Evolutionary conservation across 1,140 invertebrate genomes (phyloP).

Genomic region (Spodoptera litura): DNA sequence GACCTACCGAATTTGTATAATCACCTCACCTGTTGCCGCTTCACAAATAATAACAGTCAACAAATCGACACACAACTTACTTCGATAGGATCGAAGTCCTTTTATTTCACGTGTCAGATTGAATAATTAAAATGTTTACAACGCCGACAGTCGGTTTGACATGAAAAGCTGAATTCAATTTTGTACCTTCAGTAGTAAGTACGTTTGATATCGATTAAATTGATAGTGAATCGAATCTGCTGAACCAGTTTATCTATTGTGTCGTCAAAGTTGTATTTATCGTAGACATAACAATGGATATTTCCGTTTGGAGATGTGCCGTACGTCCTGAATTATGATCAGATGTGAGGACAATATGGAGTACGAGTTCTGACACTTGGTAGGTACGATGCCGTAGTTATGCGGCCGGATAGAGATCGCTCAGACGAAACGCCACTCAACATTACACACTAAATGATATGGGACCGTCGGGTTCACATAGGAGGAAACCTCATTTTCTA

Average conservation of each 20-base stretch:
- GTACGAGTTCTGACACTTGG: conserved; percentile 14
- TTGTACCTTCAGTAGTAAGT: not conserved
- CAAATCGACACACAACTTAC: conserved; percentile 35
- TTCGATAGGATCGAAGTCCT: conserved; percentile 18
- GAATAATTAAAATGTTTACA: conserved; percentile 25
- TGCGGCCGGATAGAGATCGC: conserved; percentile 29
- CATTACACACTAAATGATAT: conserved; percentile 48
- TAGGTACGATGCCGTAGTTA: conserved; percentile 2
- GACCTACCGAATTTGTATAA: conserved; percentile 53
- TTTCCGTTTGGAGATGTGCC: conserved; percentile 12
- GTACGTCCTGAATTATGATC: conserved; percentile 11
- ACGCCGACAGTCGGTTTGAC: not conserved
- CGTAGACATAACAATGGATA: conserved; percentile 23
- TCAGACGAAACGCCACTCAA: conserved; percentile 39
- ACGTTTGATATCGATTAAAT: conserved; percentile 1
- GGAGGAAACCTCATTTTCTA: conserved; percentile 48
- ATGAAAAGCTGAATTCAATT: conserved; percentile 14
- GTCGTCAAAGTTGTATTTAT: conserved; percentile 22
- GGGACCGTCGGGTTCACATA: conserved; percentile 40
- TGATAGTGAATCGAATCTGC: not conserved
- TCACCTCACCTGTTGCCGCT: conserved; percentile 58
- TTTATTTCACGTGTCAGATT: conserved; percentile 25
- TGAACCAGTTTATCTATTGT: conserved; percentile 20
- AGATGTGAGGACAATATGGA: conserved; percentile 20
- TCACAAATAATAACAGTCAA: conserved; percentile 45